Evolutionary conservation across 2,113 vertebrate species (phyloP), one percentile per base, ranked within the genome.

Genomic region (Orthochromis malagaraziensis): DNA sequence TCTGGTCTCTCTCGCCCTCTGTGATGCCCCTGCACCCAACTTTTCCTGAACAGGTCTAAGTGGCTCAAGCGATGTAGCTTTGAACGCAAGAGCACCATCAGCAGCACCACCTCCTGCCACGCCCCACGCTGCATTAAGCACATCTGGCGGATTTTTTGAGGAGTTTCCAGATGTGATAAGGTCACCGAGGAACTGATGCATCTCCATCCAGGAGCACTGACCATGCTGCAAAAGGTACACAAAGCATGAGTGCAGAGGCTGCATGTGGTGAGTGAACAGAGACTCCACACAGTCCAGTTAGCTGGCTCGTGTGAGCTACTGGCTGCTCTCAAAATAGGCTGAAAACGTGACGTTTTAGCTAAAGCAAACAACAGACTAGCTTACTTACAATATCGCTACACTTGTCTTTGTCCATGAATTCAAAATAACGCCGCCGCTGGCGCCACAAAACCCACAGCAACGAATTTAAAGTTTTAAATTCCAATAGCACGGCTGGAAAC

Each of bases 101-200:
- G 81, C 90, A 29, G 40, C 82, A 7, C 88, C 92, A n/a, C 17
- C 45, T 8, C 45, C 73, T 3, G 45, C 54, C 29, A 87, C 29
- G 47, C 95, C 96, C 96, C 96, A 96, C 6, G 92, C 83, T 19
- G 91, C 31, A 57, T 90, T 94, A 1, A 94, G 68, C 26, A 93
- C 87, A 80, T 96, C 95, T 60, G 93, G 90, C 84, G 93, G 94
- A 35, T 93, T 89, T 87, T 94, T 96, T 21, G 91, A 90, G 63
- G 82, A 11, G 63, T 81, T 91, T 83, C 93, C 96, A 63, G 96
- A 95, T 47, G 95, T 88, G 83, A 97, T 89, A 2, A 97, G 95
- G 83, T 97, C 96, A 6, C 96, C 95, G 16, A 96, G 95, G 90
- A 96, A 96, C 89, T 96, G 96, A 81, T 96, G 94, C 96, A 97